Percentiles rank a stretch among this genome's conserved stretches.
phyloP scores from a whole-genome alignment of 2,113 vertebrate genomes.

The human (Homo sapiens) region GRCh38 chr7:97723501-97724000 shows the following conservation, averaged over 20 bases:
- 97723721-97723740: not conserved
- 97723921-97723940: not conserved
- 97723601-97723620: not conserved
- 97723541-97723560: not conserved
- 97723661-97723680: not conserved
- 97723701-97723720: not conserved
- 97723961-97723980: not conserved
- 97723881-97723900: not conserved
- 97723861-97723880: not conserved
- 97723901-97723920: not conserved
- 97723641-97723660: not conserved
- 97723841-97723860: not conserved
- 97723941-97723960: not conserved
- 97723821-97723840: not conserved
- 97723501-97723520: not conserved
- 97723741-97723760: not conserved
- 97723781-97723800: not conserved
- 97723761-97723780: not conserved
- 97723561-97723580: not conserved
- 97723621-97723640: not conserved
- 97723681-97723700: not conserved
- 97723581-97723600: not conserved
- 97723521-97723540: not conserved
- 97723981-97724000: not conserved
- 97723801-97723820: not conserved